A percentile compares a stretch with the other conserved stretches of the same genome.
These are phyloP conservation scores for Oryzias curvinotus DNA, from an alignment of 2,113 vertebrate species.

Conservation along the genomic window DNA sequence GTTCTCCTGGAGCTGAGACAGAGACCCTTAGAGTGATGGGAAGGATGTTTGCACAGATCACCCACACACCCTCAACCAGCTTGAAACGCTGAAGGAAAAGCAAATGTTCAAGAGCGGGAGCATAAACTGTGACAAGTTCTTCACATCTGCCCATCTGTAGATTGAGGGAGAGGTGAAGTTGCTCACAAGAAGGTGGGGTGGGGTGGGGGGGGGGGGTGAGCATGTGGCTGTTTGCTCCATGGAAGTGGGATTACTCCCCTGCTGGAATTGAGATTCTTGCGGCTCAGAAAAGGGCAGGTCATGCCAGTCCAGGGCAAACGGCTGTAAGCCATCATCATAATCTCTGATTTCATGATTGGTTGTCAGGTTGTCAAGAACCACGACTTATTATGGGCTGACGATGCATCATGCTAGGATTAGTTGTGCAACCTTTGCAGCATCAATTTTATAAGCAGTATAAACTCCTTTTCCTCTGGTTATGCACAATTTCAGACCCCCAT, in stretches of 20 bases:
- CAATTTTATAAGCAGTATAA: too few relatives aligned
- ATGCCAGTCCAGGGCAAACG: constrained; percentile 39
- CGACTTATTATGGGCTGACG: constrained; percentile 22
- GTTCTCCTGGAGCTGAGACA: constrained; percentile 46
- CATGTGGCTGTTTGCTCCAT: constrained; percentile 48
- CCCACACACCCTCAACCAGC: constrained; percentile 48
- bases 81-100: constrained; percentile 49
- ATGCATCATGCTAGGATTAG: constrained; percentile 4
- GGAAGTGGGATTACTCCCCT: constrained; percentile 35
- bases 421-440: neutral
- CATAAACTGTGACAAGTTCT: constrained; percentile 62
- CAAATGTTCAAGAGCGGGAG: constrained; percentile 42
- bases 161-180: constrained; percentile 1
- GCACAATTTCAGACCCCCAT: too few relatives aligned
- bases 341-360: constrained; percentile 36
- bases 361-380: constrained; percentile 32
- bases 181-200: constrained; percentile 18
- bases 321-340: constrained; percentile 36
- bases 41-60: constrained; percentile 23
- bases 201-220: constrained; percentile 42
- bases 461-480: too few relatives aligned
- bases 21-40: constrained; percentile 7
- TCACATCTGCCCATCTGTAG: constrained; percentile 49
- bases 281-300: constrained; percentile 36
- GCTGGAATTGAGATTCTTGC: constrained; percentile 50